phyloP scores from a whole-genome alignment of 2,888 invertebrate genomes.

The Ophioninae sp. region DNA sequence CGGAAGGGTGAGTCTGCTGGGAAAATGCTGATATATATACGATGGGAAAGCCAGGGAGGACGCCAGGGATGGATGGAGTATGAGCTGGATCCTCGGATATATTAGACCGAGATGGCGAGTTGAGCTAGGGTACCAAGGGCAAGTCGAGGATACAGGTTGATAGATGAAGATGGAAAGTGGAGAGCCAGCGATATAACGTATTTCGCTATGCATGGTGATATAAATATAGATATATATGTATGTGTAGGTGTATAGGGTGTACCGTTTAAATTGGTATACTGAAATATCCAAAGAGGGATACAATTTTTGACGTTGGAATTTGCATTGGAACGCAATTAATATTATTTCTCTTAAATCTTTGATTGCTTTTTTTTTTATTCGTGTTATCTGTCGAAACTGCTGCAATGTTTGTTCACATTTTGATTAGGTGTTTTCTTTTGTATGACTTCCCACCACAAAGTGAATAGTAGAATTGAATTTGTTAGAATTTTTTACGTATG shows the following conservation, averaged over 20 bases:
- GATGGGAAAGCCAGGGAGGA: constrained; percentile 40
- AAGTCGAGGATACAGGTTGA: constrained; percentile 42
- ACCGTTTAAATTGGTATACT: background rate
- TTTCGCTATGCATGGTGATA: constrained; percentile 5
- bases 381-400: too few relatives aligned
- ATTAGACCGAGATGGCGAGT: constrained; percentile 42
- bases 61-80: background rate
- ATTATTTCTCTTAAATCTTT: too few relatives aligned
- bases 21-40: background rate
- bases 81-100: constrained; percentile 44
- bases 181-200: constrained; percentile 28
- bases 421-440: too few relatives aligned
- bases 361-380: too few relatives aligned
- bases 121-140: constrained; percentile 39
- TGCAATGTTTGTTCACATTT: too few relatives aligned
- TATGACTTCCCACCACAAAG: too few relatives aligned
- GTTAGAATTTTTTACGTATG: too few relatives aligned
- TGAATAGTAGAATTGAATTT: too few relatives aligned
- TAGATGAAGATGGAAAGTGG: constrained; percentile 52
- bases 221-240: constrained; percentile 7
- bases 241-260: background rate
- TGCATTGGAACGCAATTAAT: too few relatives aligned
- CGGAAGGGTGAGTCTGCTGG: constrained; percentile 44
- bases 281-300: background rate
- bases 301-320: background rate